Evolutionary conservation across 2,113 vertebrate species (phyloP).

Genomic region (Peromyscus californicus): DNA sequence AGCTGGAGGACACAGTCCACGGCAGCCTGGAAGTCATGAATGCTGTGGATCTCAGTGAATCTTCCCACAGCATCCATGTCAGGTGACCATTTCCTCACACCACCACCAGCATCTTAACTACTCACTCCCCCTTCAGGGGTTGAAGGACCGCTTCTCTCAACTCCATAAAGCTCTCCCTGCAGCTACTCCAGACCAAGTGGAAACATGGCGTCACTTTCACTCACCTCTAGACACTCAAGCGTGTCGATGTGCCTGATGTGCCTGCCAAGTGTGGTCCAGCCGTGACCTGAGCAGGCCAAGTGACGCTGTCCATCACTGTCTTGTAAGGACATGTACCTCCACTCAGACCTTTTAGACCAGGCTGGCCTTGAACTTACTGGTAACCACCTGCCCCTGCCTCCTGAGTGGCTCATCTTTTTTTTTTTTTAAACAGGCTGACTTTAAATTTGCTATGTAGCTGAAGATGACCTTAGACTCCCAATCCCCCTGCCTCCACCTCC

Average conservation of each 20-base stretch:
- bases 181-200: neutral
- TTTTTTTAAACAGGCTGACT: neutral
- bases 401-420: neutral
- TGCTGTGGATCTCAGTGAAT: no score
- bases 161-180: neutral
- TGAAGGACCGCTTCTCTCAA: neutral
- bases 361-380: no score
- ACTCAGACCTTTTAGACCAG: neutral
- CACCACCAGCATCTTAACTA: no score
- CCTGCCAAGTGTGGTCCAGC: neutral
- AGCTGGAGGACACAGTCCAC: no score
- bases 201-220: neutral
- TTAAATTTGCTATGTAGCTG: neutral
- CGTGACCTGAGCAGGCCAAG: neutral
- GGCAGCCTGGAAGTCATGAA: no score
- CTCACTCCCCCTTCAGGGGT: neutral
- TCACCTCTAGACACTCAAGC: neutral
- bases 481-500: neutral
- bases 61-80: no score
- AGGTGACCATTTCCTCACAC: no score
- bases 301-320: neutral
- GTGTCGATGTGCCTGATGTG: no score
- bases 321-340: neutral
- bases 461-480: neutral
- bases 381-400: no score